phyloP scores from a whole-genome alignment of 1,140 invertebrate genomes.

The Whitmania pigra region DNA sequence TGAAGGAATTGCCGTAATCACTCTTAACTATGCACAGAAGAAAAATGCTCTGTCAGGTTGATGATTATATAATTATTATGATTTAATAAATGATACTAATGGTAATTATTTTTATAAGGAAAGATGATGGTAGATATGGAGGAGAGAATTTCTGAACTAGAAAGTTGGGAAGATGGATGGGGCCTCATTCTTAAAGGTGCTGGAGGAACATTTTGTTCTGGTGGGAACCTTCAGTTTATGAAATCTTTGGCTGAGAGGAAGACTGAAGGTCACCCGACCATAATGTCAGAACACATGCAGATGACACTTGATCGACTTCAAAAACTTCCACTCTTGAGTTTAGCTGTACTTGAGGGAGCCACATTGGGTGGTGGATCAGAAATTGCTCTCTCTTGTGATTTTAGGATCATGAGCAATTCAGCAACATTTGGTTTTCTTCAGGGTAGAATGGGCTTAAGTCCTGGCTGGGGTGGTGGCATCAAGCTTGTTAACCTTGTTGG shows the following conservation, averaged over 20 bases:
- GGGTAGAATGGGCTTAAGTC: constrained; percentile 47
- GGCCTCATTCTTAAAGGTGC: constrained; percentile 46
- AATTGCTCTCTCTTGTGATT: constrained; percentile 48
- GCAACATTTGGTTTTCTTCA: constrained; percentile 50
- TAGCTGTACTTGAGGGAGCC: constrained; percentile 47
- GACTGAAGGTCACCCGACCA: constrained; percentile 33
- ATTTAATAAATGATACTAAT: neutral
- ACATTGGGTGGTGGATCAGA: constrained; percentile 54
- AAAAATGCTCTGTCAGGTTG: constrained; percentile 44
- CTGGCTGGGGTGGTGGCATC: constrained; percentile 50
- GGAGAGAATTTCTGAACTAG: constrained; percentile 42
- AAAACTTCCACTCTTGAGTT: constrained; percentile 45
- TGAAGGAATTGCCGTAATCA: constrained; percentile 44
- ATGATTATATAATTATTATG: neutral
- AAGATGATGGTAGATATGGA: constrained; percentile 49
- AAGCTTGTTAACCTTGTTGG: constrained; percentile 44
- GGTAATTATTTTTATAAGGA: neutral
- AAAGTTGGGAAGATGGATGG: constrained; percentile 46
- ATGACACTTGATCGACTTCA: constrained; percentile 42
- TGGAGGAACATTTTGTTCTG: constrained; percentile 49
- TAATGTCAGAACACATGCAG: constrained; percentile 48
- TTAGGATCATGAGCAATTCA: constrained; percentile 43
- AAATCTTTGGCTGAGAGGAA: constrained; percentile 27
- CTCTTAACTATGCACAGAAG: constrained; percentile 42
- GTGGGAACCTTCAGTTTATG: constrained; percentile 48